These are phyloP conservation scores for Drosophila kepulauana DNA, from an alignment of 1,140 invertebrate species.

Conservation along the genomic window DNA sequence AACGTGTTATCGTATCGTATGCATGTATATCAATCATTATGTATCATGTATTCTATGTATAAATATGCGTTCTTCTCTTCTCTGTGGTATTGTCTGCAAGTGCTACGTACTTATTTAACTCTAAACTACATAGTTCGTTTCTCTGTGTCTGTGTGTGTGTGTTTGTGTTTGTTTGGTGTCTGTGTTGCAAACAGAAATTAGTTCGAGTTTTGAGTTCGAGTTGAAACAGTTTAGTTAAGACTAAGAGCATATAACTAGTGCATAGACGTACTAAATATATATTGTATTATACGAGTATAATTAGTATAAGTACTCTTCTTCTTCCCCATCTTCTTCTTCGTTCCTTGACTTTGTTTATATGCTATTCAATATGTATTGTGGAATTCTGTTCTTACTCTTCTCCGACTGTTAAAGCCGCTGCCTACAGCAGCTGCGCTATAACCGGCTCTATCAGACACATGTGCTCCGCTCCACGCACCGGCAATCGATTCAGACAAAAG, in stretches of 20 bases:
- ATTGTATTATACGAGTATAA: conserved; percentile 28
- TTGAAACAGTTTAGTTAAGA: conserved; percentile 35
- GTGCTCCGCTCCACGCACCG: conserved; percentile 97
- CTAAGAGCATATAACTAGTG: conserved; percentile 68
- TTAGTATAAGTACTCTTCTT: conserved; percentile 17
- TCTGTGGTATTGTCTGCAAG: conserved; percentile 77
- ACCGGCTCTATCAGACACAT: conserved; percentile 96
- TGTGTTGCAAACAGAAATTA: conserved; percentile 23
- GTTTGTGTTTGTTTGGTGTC: conserved; percentile 22
- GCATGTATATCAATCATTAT: conserved; percentile 13
- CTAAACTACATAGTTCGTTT: conserved; percentile 67
- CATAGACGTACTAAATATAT: conserved; percentile 37
- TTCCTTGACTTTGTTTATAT: conserved; percentile 11
- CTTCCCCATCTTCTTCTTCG: too few species aligned
- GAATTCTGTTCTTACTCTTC: conserved; percentile 46
- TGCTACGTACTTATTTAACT: conserved; percentile 71
- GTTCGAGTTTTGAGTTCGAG: conserved; percentile 8
- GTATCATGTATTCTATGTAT: conserved; percentile 38
- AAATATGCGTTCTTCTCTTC: conserved; percentile 39
- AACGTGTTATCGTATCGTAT: conserved; percentile 29
- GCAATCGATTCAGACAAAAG: conserved; percentile 95
- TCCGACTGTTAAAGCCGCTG: neutral
- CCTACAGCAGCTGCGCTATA: conserved; percentile 93
- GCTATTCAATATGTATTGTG: conserved; percentile 73
- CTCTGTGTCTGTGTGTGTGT: conserved; percentile 13